A percentile compares a stretch with the other conserved stretches of the same genome.
Evolutionary conservation across 2,113 vertebrate genomes (phyloP).

Genomic region (Ochotona curzoniae): DNA sequence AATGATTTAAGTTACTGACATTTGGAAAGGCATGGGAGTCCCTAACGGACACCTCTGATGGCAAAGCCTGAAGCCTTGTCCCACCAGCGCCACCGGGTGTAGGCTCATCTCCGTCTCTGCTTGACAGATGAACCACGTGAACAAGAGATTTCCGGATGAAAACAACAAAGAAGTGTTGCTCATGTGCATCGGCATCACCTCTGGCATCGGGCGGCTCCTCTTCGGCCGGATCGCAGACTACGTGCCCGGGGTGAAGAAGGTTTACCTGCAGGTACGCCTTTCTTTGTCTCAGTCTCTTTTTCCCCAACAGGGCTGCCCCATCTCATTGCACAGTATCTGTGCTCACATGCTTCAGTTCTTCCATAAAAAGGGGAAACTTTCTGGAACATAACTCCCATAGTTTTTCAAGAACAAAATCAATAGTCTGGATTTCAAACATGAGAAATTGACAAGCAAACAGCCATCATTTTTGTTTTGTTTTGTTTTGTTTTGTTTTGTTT

Average conservation of each 20-base stretch:
- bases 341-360: not conserved
- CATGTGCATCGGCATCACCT: conserved; percentile 95
- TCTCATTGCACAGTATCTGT: not conserved
- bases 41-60: not conserved
- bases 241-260: conserved; percentile 93
- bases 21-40: not conserved
- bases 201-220: conserved; percentile 93
- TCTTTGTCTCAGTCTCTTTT: not conserved
- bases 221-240: conserved; percentile 96
- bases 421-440: conserved; percentile 15
- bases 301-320: not conserved
- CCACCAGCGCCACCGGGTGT: not conserved
- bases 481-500: not conserved
- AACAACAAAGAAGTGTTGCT: conserved; percentile 93
- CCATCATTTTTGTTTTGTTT: conserved; percentile 24
- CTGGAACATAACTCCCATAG: not conserved
- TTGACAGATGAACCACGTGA: conserved; percentile 93
- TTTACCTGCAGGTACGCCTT: conserved; percentile 94
- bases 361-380: conserved; percentile 18
- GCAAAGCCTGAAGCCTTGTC: not conserved
- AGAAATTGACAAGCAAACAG: not conserved
- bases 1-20: not conserved
- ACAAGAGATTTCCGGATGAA: conserved; percentile 88
- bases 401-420: conserved; percentile 46
- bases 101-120: conserved; percentile 51